Evolutionary conservation across 2,113 vertebrate species (phyloP).

Genomic region (Galemys pyrenaicus): DNA sequence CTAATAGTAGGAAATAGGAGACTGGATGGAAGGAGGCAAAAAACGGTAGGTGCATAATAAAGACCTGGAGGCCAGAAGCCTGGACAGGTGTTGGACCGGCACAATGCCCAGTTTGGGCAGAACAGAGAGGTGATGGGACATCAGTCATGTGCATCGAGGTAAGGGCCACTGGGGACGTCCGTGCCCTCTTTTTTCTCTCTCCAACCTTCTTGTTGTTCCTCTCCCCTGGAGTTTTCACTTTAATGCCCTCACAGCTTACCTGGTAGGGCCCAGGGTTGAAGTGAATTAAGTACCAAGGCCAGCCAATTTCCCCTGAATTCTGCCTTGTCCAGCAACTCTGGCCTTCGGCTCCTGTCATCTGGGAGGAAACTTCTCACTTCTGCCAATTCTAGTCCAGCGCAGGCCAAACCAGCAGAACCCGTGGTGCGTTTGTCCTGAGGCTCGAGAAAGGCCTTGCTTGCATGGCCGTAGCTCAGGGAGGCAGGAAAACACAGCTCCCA

Average conservation of each 20-base stretch:
- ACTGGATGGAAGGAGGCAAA: not conserved
- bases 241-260: not conserved
- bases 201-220: not conserved
- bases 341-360: not conserved
- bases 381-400: not conserved
- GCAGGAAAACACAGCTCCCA: not conserved
- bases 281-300: not conserved
- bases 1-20: not conserved
- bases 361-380: conserved; percentile 21
- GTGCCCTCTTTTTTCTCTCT: conserved; percentile 17
- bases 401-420: not conserved
- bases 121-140: not conserved
- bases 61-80: not conserved
- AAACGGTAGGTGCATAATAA: not conserved
- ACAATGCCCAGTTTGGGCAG: not conserved
- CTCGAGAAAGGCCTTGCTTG: not conserved
- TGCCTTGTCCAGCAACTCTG: not conserved
- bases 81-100: not conserved
- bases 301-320: not conserved
- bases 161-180: conserved; percentile 8
- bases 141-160: not conserved
- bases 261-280: not conserved
- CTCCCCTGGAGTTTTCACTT: not conserved
- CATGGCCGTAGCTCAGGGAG: not conserved
- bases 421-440: not conserved